Evolutionary conservation across 1,140 invertebrate genomes (phyloP), one percentile per base, ranked within the genome.

Genomic region (Drosophila chauvacae): DNA sequence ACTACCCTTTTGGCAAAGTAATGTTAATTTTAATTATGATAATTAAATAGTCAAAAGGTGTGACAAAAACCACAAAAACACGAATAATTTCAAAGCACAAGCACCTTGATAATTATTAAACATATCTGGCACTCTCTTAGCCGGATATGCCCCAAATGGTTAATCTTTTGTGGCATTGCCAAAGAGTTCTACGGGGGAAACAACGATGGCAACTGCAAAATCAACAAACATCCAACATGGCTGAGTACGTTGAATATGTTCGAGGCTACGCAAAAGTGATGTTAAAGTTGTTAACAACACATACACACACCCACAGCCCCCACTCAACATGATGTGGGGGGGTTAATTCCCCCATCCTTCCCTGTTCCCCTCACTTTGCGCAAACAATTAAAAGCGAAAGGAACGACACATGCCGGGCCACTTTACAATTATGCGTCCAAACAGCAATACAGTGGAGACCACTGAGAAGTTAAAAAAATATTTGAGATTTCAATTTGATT

Each of bases 261-360:
- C 65, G 61, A 77, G 80, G 84, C 76, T 66, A 88, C 80, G 81
- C 77, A 77, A 88, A 87, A 87, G 80, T 87, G 84, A 88, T 87
- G 84, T 87, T 87, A 68, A 87, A 80, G 64, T 88, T 88, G 84
- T 87, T 87, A 83, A 87, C 87, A 80, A 80, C 68, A 51, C 33
- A 86, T 41, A 48, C 39, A 53, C 45, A 44, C 26, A 50, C 28
- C 28, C 28, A 30, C 28, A 30, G 1, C 28, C 28, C 45, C 68
- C 26, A 53, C 33, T 10, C 16, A 23, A 28, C 6, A 35, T 23
- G 18, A 44, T 44, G 63, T n/a, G 3, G 26, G n/a, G 7, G 33
- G 18, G 35, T 28, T 39, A 10, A 20, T 16, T 9, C 4, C 28
- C 60, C 45, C 45, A 10, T 4, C 30, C 1, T 7, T 33, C 39